Percentiles rank a stretch among this genome's conserved stretches.
Conservation (phyloP, 2,888 invertebrate genomes). For the Pyralis farinalis region DNA sequence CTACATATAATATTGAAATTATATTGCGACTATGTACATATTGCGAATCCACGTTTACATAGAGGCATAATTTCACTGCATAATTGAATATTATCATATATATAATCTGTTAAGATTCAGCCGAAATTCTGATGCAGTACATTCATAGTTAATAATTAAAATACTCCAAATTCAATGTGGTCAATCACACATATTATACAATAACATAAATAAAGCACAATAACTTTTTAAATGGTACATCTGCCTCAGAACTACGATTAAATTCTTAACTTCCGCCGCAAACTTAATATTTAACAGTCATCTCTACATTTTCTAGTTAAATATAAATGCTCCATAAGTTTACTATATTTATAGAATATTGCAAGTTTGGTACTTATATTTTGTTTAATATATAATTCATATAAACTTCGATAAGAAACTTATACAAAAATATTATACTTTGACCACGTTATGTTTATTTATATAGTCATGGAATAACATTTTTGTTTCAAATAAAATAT, state of each 20-base stretch:
- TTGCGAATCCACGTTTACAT: slow-evolving; percentile 7
- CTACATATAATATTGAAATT: background rate
- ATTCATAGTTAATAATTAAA: background rate
- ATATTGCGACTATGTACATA: background rate
- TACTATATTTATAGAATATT: slow-evolving; percentile 1
- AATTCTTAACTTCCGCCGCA: background rate
- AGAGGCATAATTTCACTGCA: background rate
- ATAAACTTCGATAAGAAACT: slow-evolving; percentile 1
- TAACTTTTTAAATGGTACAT: background rate
- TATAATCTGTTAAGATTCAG: background rate
- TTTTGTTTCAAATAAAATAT: background rate
- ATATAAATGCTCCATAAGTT: background rate
- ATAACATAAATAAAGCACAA: background rate
- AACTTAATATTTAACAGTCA: slow-evolving; percentile 5
- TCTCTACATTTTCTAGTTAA: slow-evolving; percentile 1
- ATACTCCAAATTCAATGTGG: background rate
- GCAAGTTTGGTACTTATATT: background rate
- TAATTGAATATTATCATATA: background rate
- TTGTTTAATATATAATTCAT: background rate
- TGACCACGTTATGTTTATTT: background rate
- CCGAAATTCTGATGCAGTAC: background rate
- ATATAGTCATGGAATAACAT: background rate
- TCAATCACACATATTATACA: background rate
- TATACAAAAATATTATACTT: slow-evolving; percentile 4
- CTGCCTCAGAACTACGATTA: background rate